Evolutionary conservation across 2,113 vertebrate species (phyloP).

Genomic region (Petroica traversi): DNA sequence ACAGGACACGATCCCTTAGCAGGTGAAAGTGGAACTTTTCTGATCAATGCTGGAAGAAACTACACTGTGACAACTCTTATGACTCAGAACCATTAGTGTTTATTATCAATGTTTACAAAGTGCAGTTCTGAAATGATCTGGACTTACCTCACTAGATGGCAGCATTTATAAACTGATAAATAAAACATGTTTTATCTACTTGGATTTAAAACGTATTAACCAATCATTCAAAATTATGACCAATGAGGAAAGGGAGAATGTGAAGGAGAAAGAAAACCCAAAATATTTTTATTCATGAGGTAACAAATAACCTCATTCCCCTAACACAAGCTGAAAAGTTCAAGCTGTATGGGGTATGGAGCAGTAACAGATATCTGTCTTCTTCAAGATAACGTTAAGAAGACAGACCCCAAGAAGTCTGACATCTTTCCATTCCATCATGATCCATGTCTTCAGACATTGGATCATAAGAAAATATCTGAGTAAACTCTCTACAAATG

Average conservation of each 20-base stretch:
- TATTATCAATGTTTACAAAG: not conserved
- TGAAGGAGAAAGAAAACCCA: not conserved
- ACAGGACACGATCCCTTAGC: not conserved
- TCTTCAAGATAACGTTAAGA: not conserved
- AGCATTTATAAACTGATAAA: conserved; percentile 58
- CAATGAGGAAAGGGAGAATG: not conserved
- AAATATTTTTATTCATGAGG: not conserved
- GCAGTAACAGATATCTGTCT: not conserved
- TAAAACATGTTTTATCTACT: not conserved
- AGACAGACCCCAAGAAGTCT: not conserved
- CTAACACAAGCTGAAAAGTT: not conserved
- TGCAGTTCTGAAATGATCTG: not conserved
- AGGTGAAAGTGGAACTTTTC: conserved; percentile 27
- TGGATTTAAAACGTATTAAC: not conserved
- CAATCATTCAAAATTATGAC: not conserved
- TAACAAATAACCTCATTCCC: not conserved
- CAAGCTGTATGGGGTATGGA: not conserved
- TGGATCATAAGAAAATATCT: not conserved
- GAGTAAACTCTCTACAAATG: not conserved
- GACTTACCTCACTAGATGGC: conserved; percentile 62
- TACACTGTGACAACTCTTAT: not conserved
- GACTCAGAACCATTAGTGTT: not conserved
- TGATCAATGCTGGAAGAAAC: not conserved
- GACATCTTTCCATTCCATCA: not conserved
- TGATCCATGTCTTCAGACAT: not conserved